Base-by-base conservation (phyloP, 2,797 vertebrate species). In the Oreochromis mossambicus region DNA sequence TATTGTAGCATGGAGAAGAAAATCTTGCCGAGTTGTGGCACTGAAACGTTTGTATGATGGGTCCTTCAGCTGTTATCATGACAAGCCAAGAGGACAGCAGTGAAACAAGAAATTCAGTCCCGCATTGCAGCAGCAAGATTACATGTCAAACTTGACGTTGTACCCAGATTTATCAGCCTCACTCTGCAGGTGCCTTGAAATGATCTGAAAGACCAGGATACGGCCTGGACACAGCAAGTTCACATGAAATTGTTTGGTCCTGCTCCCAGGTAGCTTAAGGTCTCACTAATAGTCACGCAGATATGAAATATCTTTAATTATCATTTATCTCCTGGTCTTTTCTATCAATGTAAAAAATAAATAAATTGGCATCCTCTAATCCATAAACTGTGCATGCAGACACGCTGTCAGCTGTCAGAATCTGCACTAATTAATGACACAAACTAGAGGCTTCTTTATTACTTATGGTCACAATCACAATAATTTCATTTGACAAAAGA, bases 381-480 rank as follows among this genome's bases (percentile, higher is more conserved):
- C 15, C 0, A 48, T 48, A 32, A 73, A 7, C 6, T 48, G 24
- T 73, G 26, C 15, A 19, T 48, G 6, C 68, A 73, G 10, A 50
- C 68, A 8, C 2, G 6, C 43, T 46, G 68, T 73, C 6, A 29
- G 24, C 38, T 70, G 14, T 48, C 41, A 29, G 41, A 73, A 73
- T 50, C 68, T 48, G 43, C 15, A 29, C 24, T 48, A 50, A 32
- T 32, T 50, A 50, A 48, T 29, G 24, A 48, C 24, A 48, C 41
- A 50, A 50, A 50, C 68, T 48, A 3, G 24, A 73, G 15, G 43
- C 10, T 32, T 75, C 66, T n/a, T 13, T 12, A 48, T 73, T 73
- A 0, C 0, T 48, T 48, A 29, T 12, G 1, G 43, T 75, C 24
- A 75, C 24, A 75, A 32, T 75, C 1, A 1, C 14, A 46, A 43